A percentile compares a stretch with the other conserved stretches of the same genome.
Conservation (phyloP, 2,888 invertebrate genomes). For the Syritta pipiens region DNA sequence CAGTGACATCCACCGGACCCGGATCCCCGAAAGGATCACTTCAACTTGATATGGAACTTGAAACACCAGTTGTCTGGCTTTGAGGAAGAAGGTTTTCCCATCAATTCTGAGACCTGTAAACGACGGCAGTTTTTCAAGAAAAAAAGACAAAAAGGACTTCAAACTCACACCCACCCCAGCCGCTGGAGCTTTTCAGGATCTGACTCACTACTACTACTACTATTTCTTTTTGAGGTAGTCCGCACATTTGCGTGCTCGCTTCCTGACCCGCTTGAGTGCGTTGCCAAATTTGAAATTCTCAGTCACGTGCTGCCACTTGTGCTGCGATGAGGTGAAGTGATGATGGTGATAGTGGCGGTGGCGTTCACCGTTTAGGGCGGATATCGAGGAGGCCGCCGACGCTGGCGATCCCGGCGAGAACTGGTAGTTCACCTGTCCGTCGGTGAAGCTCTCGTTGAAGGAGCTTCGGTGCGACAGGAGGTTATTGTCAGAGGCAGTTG, state of each 20-base stretch:
- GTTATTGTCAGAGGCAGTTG: constrained; percentile 76
- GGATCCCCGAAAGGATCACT: too few relatives aligned
- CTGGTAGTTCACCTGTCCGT: constrained; percentile 71
- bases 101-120: too few relatives aligned
- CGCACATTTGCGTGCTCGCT: constrained; percentile 79
- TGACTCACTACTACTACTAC: background rate
- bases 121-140: too few relatives aligned
- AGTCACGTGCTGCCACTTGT: constrained; percentile 74
- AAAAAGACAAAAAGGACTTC: too few relatives aligned
- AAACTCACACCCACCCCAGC: constrained; percentile 1
- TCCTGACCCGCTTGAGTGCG: constrained; percentile 77
- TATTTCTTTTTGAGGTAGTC: constrained; percentile 78
- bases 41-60: too few relatives aligned
- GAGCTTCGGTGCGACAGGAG: constrained; percentile 73
- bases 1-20: too few relatives aligned
- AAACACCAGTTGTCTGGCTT: too few relatives aligned
- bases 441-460: constrained; percentile 47
- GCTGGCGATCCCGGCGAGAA: constrained; percentile 72
- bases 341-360: constrained; percentile 70
- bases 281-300: constrained; percentile 77
- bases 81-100: too few relatives aligned
- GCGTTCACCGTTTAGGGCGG: constrained; percentile 56
- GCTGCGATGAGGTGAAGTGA: constrained; percentile 70
- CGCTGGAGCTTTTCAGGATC: constrained; percentile 6
- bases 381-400: constrained; percentile 73